Evolutionary conservation across 64 coral and sea anemone species (phyloP).

Genomic region (Hydrozoanthus tunicans): DNA sequence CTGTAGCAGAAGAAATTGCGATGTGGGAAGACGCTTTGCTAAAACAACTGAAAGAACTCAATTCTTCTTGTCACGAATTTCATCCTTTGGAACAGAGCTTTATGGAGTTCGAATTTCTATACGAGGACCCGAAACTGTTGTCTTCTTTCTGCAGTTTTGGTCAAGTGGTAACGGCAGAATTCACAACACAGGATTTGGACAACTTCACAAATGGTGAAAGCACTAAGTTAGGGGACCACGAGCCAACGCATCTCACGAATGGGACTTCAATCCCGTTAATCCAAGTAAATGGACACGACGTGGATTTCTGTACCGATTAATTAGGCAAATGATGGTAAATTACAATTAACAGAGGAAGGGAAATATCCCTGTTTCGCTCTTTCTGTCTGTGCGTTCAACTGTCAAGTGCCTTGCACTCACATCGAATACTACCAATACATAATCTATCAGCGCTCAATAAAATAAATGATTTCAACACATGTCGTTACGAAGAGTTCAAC

Average conservation of each 20-base stretch:
- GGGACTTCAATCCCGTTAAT: background rate
- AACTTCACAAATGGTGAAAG: no score
- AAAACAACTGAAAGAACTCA: constrained; percentile 49
- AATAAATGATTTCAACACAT: no score
- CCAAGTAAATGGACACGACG: constrained; percentile 9
- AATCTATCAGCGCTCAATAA: no score
- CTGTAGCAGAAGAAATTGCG: constrained; percentile 48
- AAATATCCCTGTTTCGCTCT: background rate
- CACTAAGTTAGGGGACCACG: no score
- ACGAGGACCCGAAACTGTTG: constrained; percentile 51
- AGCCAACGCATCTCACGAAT: background rate
- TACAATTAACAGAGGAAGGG: no score
- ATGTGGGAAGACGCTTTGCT: constrained; percentile 52
- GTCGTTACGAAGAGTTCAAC: no score
- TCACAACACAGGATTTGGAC: background rate
- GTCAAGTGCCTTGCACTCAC: no score
- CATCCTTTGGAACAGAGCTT: constrained; percentile 58
- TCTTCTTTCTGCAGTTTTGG: constrained; percentile 58
- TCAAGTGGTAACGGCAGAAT: constrained; percentile 41
- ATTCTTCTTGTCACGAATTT: constrained; percentile 49
- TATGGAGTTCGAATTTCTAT: constrained; percentile 48
- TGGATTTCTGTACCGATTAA: background rate
- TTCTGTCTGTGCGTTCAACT: no score
- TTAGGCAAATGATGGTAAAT: background rate
- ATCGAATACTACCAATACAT: no score